Evolutionary conservation across 2,888 invertebrate genomes (phyloP).

Genomic region (Papilio demoleus): DNA sequence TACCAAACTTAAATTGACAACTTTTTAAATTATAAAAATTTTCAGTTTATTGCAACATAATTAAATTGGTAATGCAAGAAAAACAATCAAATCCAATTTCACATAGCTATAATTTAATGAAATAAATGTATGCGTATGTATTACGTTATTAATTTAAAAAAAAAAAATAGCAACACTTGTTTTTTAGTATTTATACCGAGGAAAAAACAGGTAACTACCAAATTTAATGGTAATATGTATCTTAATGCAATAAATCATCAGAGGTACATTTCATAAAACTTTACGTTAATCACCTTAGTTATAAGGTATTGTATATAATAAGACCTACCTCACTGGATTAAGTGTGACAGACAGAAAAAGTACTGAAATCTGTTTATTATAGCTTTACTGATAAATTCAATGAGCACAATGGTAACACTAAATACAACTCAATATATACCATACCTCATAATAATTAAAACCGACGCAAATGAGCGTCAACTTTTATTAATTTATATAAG

Average conservation of each 20-base stretch:
- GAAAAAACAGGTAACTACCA: too few species aligned
- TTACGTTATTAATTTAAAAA: not conserved
- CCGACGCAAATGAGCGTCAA: not conserved
- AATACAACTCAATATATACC: not conserved
- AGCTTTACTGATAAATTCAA: too few species aligned
- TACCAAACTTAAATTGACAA: not conserved
- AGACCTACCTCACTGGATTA: not conserved
- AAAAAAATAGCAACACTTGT: too few species aligned
- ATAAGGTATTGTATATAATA: slow-evolving; percentile 5
- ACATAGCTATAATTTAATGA: not conserved
- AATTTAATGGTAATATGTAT: not conserved
- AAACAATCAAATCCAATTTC: slow-evolving; percentile 25
- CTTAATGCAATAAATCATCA: too few species aligned
- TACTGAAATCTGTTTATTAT: not conserved
- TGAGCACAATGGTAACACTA: too few species aligned
- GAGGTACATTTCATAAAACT: not conserved
- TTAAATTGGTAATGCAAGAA: slow-evolving; percentile 10
- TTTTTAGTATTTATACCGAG: too few species aligned
- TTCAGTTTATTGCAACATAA: slow-evolving; percentile 4
- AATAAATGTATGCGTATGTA: not conserved
- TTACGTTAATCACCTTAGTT: not conserved
- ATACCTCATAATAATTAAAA: not conserved
- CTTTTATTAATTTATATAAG: not conserved
- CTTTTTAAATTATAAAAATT: not conserved
- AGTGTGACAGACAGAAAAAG: not conserved